Percentiles rank a stretch among this genome's conserved stretches.
Conservation (phyloP, 2,113 vertebrate genomes). For the Corvus hawaiiensis region DNA sequence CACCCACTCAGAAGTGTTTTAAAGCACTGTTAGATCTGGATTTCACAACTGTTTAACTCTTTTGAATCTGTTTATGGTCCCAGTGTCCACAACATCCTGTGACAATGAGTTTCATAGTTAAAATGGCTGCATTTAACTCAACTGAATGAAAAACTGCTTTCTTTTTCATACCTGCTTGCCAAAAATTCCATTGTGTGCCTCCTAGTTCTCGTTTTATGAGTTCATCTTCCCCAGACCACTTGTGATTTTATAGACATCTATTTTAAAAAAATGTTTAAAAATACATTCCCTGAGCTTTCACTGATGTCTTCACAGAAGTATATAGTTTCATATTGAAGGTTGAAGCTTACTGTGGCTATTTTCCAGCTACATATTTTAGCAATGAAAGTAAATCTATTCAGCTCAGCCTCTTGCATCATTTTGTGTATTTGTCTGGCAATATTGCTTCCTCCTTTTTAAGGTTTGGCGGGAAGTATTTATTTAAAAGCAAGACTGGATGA, state of each 20-base stretch:
- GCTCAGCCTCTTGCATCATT: not conserved
- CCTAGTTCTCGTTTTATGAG: not conserved
- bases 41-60: not conserved
- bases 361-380: not conserved
- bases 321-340: not conserved
- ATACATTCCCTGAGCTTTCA: not conserved
- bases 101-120: not conserved
- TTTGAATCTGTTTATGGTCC: not conserved
- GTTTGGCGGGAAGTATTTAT: not conserved
- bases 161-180: not conserved
- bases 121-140: not conserved
- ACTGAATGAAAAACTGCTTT: not conserved
- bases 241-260: not conserved
- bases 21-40: not conserved
- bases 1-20: not conserved
- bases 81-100: not conserved
- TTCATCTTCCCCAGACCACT: not conserved
- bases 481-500: not conserved
- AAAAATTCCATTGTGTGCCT: not conserved
- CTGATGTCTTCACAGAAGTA: not conserved
- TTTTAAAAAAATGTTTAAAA: not conserved
- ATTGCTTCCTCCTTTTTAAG: not conserved
- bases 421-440: not conserved
- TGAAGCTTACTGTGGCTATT: not conserved
- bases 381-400: not conserved